Conservation (phyloP, 2,797 vertebrate genomes). For the Danio aesculapii region DNA sequence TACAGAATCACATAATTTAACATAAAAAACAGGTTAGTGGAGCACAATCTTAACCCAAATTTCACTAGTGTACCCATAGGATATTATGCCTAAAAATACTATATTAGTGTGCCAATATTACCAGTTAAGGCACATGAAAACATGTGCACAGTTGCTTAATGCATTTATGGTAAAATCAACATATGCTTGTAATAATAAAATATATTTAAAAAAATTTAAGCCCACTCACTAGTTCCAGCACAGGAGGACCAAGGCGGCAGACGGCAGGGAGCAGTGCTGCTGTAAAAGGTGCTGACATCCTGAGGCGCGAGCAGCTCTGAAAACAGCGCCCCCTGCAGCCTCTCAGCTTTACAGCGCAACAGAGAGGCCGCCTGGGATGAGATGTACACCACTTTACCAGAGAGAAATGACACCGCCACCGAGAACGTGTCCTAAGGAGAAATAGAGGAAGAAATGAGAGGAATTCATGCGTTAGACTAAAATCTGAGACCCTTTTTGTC, state of each 20-base stretch:
- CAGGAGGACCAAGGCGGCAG: conserved; percentile 78
- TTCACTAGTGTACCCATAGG: background rate
- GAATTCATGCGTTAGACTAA: background rate
- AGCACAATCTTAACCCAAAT: background rate
- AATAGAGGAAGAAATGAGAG: background rate
- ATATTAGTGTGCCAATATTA: no score
- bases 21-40: no score
- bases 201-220: background rate
- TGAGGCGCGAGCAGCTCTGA: conserved; percentile 80
- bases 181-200: no score
- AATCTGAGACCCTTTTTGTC: no score
- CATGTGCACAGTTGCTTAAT: no score
- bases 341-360: conserved; percentile 74
- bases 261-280: conserved; percentile 73
- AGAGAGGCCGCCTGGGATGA: conserved; percentile 80
- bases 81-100: background rate
- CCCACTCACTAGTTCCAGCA: conserved; percentile 70
- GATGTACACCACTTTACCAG: conserved; percentile 80
- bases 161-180: no score
- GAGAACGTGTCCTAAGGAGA: conserved; percentile 78
- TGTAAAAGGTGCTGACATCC: conserved; percentile 80
- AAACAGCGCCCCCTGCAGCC: conserved; percentile 75
- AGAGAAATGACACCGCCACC: conserved; percentile 80
- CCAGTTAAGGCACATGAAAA: no score
- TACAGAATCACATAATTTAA: background rate